Conservation (phyloP, 2,113 vertebrate species). For the Eira barbara region DNA sequence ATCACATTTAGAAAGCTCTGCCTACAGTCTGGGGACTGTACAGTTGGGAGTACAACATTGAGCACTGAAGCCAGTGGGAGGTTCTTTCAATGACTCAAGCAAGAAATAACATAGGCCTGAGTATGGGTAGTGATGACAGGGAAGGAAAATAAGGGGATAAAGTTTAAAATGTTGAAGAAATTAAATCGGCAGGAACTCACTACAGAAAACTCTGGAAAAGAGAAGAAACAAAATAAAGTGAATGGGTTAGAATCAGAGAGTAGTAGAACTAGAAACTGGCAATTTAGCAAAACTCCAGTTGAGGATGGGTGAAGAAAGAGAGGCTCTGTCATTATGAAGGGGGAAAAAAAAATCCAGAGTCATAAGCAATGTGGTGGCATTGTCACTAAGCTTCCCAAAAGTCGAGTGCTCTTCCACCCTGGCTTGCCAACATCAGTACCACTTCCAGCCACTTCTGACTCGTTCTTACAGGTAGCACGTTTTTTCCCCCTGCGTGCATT, state of each 20-base stretch:
- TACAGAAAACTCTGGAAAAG: background rate
- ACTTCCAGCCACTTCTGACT: background rate
- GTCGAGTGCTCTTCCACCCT: background rate
- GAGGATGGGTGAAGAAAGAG: background rate
- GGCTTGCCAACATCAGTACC: background rate
- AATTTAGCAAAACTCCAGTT: background rate
- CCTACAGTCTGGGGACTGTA: background rate
- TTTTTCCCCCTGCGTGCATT: background rate
- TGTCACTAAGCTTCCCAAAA: background rate
- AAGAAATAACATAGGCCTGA: background rate
- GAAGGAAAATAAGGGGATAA: background rate
- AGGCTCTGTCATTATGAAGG: background rate
- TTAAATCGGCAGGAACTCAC: background rate
- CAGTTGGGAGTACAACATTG: background rate
- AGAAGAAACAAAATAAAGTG: background rate
- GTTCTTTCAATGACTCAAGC: background rate
- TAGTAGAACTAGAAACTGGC: background rate
- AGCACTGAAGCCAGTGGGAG: background rate
- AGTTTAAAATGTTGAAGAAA: background rate
- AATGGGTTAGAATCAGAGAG: background rate
- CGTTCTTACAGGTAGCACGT: background rate
- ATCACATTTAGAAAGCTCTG: background rate
- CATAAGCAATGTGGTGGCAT: background rate
- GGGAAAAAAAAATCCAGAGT: background rate
- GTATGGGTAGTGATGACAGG: background rate